These are phyloP conservation scores for Catharus minimus DNA, from an alignment of 2,113 vertebrate genomes.

Conservation along the genomic window DNA sequence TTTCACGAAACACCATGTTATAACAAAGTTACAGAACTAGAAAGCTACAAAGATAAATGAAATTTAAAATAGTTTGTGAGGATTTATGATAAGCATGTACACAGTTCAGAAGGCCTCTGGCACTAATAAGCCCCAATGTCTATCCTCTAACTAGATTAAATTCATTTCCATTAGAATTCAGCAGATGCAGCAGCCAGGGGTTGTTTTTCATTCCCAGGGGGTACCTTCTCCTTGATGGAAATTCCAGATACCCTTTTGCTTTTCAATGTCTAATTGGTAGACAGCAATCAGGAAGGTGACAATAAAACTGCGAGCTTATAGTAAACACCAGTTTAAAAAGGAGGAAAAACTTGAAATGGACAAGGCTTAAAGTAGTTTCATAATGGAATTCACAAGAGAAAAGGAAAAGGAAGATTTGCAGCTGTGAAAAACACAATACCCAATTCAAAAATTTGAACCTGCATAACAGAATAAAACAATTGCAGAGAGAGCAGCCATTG, in stretches of 20 bases:
- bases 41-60: neutral
- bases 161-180: conserved; percentile 35
- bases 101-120: conserved; percentile 16
- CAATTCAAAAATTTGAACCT: neutral
- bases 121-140: conserved; percentile 3
- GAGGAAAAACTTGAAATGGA: neutral
- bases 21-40: neutral
- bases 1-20: neutral
- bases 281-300: neutral
- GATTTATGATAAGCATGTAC: conserved; percentile 2
- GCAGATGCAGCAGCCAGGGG: neutral
- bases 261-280: neutral
- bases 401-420: neutral
- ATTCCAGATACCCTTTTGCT: neutral
- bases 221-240: neutral
- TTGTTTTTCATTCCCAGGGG: conserved; percentile 3
- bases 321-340: neutral
- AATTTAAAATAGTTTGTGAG: conserved; percentile 9
- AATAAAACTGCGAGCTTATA: neutral
- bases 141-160: conserved; percentile 32
- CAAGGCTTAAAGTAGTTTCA: neutral
- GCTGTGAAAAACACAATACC: neutral
- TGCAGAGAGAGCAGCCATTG: neutral
- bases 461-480: neutral
- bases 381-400: neutral